Percentiles rank a stretch among this genome's conserved stretches.
phyloP scores from a whole-genome alignment of 1,140 invertebrate genomes.

The Coelopa frigida region DNA sequence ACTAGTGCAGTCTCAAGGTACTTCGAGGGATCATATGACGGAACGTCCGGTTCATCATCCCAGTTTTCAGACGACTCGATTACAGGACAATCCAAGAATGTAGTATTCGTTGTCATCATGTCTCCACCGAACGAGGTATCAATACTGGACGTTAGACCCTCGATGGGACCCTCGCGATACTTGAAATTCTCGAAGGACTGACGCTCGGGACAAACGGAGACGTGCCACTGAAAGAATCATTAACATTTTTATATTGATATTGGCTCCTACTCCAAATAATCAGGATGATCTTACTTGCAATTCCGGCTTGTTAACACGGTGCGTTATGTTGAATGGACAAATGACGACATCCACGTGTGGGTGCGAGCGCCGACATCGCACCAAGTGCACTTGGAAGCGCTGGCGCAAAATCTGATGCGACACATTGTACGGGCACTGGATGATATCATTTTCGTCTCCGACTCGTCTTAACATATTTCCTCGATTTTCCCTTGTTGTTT shows the following conservation, averaged over 20 bases:
- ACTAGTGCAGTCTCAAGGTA: conserved; percentile 11
- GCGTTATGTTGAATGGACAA: conserved; percentile 16
- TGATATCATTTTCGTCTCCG: conserved; percentile 7
- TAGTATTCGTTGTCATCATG: not conserved
- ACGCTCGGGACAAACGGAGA: conserved; percentile 9
- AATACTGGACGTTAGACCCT: not conserved
- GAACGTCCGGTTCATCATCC: conserved; percentile 13
- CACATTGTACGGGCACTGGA: conserved; percentile 13
- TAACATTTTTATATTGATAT: not conserved
- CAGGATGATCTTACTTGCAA: conserved; percentile 12
- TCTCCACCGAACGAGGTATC: not conserved
- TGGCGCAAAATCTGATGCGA: conserved; percentile 12
- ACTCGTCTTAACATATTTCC: not conserved
- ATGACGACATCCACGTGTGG: conserved; percentile 3
- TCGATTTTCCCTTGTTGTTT: not conserved
- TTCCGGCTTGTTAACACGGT: conserved; percentile 13
- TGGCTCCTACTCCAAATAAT: not conserved
- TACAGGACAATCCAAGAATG: not conserved
- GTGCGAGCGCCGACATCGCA: conserved; percentile 9
- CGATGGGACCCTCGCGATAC: not conserved
- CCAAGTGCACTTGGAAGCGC: conserved; percentile 15
- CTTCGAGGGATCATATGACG: conserved; percentile 12
- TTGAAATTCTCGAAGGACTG: conserved; percentile 12
- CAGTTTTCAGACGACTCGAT: conserved; percentile 12
- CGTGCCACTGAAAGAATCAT: conserved; percentile 11